phyloP scores from a whole-genome alignment of 2,797 vertebrate species.

The Kryptopterus vitreolus region DNA sequence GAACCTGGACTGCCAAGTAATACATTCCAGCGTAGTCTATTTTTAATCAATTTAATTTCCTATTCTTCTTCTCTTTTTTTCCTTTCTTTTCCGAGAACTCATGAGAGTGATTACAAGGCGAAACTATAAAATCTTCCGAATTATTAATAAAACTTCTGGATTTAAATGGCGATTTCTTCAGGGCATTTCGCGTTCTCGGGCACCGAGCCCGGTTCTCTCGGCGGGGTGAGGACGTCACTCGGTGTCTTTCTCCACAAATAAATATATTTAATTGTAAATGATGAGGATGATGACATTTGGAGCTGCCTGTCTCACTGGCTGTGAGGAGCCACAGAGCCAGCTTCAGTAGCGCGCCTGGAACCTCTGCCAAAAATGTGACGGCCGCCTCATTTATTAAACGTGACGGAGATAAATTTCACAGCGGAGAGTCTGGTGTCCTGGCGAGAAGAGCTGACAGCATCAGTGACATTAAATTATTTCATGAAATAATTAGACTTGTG shows the following conservation, averaged over 20 bases:
- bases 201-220: slow-evolving; percentile 16
- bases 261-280: slow-evolving; percentile 38
- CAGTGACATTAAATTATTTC: slow-evolving; percentile 76
- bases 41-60: slow-evolving; percentile 38
- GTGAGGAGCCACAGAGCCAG: slow-evolving; percentile 32
- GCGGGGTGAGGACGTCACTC: slow-evolving; percentile 23
- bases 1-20: slow-evolving; percentile 20
- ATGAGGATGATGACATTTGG: slow-evolving; percentile 34
- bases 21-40: slow-evolving; percentile 14
- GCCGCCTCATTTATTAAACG: slow-evolving; percentile 83
- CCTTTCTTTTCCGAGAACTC: too few relatives aligned
- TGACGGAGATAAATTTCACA: slow-evolving; percentile 89
- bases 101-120: slow-evolving; percentile 8
- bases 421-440: slow-evolving; percentile 81
- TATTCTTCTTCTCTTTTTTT: slow-evolving; percentile 11
- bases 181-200: slow-evolving; percentile 15
- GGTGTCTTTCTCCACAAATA: slow-evolving; percentile 26
- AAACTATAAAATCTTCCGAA: slow-evolving; percentile 29
- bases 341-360: slow-evolving; percentile 21
- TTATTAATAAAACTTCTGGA: slow-evolving; percentile 27
- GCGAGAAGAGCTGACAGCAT: slow-evolving; percentile 77
- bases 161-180: slow-evolving; percentile 17
- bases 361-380: slow-evolving; percentile 77
- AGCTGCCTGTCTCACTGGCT: slow-evolving; percentile 18
- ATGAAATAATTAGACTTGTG: slow-evolving; percentile 74